These are phyloP conservation scores for Arrhopalites spinosus DNA, from an alignment of 2,888 invertebrate genomes.

Conservation along the genomic window DNA sequence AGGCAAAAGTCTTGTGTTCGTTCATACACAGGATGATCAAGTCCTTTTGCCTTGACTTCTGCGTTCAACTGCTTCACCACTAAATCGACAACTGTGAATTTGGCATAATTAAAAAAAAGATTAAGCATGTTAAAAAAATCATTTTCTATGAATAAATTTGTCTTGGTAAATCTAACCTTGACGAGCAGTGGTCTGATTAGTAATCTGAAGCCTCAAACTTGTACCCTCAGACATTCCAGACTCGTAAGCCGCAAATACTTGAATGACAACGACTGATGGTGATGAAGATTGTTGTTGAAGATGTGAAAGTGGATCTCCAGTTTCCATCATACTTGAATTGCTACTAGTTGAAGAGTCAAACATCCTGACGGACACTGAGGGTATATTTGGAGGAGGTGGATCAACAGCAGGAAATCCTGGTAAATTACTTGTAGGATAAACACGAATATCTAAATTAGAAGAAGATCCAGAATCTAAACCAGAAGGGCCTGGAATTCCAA, in stretches of 20 bases:
- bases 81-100: conserved; percentile 93
- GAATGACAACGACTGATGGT: not conserved
- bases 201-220: conserved; percentile 70
- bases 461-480: not conserved
- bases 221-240: not conserved
- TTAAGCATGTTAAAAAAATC: not conserved
- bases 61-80: conserved; percentile 95
- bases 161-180: not conserved
- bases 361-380: conserved; percentile 5
- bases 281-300: too few species aligned
- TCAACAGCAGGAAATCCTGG: not conserved
- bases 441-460: conserved; percentile 11
- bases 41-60: conserved; percentile 86
- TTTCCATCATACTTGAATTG: conserved; percentile 6
- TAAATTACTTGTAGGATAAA: not conserved
- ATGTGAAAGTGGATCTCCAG: not conserved
- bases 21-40: conserved; percentile 75
- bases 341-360: not conserved
- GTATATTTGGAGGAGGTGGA: not conserved
- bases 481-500: not conserved
- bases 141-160: not conserved
- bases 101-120: conserved; percentile 62
- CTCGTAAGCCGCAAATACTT: not conserved
- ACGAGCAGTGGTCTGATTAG: conserved; percentile 77
- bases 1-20: conserved; percentile 53